Conservation (phyloP, 2,113 vertebrate genomes). For the Myrmophylax atrothorax region DNA sequence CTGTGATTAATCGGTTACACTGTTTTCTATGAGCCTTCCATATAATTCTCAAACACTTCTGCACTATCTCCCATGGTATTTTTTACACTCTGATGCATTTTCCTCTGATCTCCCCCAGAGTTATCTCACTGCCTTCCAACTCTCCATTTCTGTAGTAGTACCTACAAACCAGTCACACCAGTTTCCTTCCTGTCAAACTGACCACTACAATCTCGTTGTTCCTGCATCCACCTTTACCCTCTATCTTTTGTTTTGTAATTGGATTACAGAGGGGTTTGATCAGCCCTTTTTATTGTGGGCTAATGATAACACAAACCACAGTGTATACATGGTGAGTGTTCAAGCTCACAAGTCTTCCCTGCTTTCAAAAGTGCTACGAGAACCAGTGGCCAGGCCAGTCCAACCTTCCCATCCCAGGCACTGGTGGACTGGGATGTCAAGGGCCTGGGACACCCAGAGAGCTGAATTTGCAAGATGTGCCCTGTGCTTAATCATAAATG, state of each 20-base stretch:
- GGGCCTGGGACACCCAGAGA: accelerated
- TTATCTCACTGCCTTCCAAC: neutral
- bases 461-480: neutral
- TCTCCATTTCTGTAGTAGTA: neutral
- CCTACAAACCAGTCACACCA: neutral
- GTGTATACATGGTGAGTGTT: accelerated
- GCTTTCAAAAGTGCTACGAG: neutral
- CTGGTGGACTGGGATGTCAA: neutral
- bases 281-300: neutral
- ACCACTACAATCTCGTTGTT: neutral
- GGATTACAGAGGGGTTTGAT: neutral
- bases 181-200: neutral
- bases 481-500: neutral
- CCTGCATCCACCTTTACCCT: neutral
- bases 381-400: neutral
- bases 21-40: neutral
- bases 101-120: neutral
- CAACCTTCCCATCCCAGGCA: neutral
- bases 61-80: neutral
- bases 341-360: accelerated
- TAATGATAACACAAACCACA: neutral
- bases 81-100: accelerated
- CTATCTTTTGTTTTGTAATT: neutral
- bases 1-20: neutral
- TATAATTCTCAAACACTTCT: neutral